Percentiles rank a stretch among this genome's conserved stretches.
phyloP scores from a whole-genome alignment of 2,113 vertebrate genomes.

The Murina feae region DNA sequence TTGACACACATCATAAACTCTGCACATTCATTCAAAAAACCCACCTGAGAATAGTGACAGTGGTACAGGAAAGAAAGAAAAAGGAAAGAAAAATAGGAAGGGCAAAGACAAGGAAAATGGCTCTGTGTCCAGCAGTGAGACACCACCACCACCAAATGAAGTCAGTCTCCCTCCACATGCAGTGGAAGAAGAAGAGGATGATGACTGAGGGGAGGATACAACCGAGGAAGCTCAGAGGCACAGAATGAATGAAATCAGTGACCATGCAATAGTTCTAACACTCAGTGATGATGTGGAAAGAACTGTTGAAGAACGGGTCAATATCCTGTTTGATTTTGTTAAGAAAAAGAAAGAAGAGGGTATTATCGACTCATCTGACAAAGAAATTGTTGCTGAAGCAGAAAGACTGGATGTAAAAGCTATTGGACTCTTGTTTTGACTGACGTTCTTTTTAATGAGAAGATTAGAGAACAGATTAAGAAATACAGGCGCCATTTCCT shows the following conservation, averaged over 20 bases:
- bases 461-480: constrained; percentile 96
- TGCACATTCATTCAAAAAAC: constrained; percentile 99
- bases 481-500: constrained; percentile 97
- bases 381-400: constrained; percentile 96
- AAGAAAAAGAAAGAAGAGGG: constrained; percentile 97
- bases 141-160: constrained; percentile 83
- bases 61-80: constrained; percentile 94
- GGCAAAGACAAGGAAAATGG: constrained; percentile 98
- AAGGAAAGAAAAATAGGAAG: constrained; percentile 97
- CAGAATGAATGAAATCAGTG: constrained; percentile 97
- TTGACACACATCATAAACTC: constrained; percentile 99
- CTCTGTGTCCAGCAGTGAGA: constrained; percentile 90
- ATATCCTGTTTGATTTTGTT: constrained; percentile 96
- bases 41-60: constrained; percentile 94
- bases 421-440: constrained; percentile 96
- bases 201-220: constrained; percentile 98
- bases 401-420: constrained; percentile 97
- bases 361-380: constrained; percentile 91
- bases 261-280: constrained; percentile 95
- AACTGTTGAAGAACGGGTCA: constrained; percentile 94
- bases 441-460: constrained; percentile 94
- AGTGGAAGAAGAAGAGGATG: constrained; percentile 93
- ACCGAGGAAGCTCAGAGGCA: constrained; percentile 96
- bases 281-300: constrained; percentile 96
- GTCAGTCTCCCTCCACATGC: constrained; percentile 90